Evolutionary conservation across 1,140 invertebrate species (phyloP), one percentile per base, ranked within the genome.

Genomic region (Pseudomyrmex cubaensis): DNA sequence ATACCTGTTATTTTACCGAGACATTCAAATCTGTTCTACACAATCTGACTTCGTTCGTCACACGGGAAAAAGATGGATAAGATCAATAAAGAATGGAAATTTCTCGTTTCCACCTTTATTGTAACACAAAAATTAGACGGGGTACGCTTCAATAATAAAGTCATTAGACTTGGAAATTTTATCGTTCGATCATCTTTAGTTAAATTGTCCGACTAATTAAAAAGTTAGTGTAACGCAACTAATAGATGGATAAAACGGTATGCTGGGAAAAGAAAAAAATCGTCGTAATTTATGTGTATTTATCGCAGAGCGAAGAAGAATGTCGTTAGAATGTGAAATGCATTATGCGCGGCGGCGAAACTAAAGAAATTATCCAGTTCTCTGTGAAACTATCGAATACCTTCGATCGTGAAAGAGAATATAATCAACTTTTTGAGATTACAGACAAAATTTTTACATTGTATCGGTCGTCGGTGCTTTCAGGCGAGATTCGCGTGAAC

Each of bases 401-500:
- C 15, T 10, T 46, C 12, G 20, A 57, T 17, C 54, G 1, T 13
- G 17, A 72, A 4, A 75, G 63, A 15, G 75, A 80, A 72, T 72
- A 50, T 52, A 12, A 52, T 13, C 13, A 13, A 52, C 1, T 17
- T 73, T 62, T 63, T 46, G 12, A 12, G 10, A 75, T 62, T 15
- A 15, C 35, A 5, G 1, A 17, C 9, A 10, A 44, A 50, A 64
- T 25, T 54, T 25, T 54, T 13, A 56, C 67, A 44, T 25, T 50
- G 4, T 15, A 70, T 84, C 2, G 62, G 15, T 82, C 17, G 20
- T 10, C 10, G 77, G 15, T 67, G 13, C 50, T 61, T 92, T 67
- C 90, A 97, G 97, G 98, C 90, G 98, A 99, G 94, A 98, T 98
- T 91, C 95, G 98, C 90, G 98, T 99, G 5, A 99, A 98, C 92